These are phyloP conservation scores for Sycophila sp. DNA, from an alignment of 1,140 invertebrate species.

Conservation along the genomic window DNA sequence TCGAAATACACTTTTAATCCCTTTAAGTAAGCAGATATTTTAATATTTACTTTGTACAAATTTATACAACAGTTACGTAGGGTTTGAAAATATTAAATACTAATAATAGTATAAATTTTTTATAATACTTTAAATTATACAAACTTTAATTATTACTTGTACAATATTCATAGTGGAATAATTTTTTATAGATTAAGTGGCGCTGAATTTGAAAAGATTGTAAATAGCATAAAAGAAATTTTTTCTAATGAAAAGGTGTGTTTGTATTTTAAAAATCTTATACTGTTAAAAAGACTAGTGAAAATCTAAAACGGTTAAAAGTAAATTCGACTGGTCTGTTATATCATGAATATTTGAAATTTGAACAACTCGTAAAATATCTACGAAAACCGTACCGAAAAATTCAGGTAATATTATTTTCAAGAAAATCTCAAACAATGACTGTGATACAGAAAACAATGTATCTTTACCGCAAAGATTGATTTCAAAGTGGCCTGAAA, in stretches of 20 bases:
- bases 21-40: too few relatives aligned
- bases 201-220: background rate
- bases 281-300: background rate
- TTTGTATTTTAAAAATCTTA: background rate
- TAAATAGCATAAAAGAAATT: background rate
- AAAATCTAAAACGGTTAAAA: background rate
- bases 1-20: too few relatives aligned
- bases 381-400: background rate
- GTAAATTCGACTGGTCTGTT: background rate
- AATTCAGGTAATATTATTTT: background rate
- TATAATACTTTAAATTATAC: too few relatives aligned
- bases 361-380: background rate
- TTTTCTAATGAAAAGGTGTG: background rate
- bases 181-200: too few relatives aligned
- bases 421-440: too few relatives aligned
- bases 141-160: too few relatives aligned
- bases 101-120: too few relatives aligned
- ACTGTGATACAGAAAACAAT: background rate
- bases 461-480: background rate
- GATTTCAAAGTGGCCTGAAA: background rate
- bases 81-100: too few relatives aligned
- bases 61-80: too few relatives aligned
- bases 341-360: background rate
- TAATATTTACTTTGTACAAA: too few relatives aligned
- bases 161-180: too few relatives aligned